These are phyloP conservation scores for Leucophenga maculata DNA, from an alignment of 2,888 invertebrate species.

Conservation along the genomic window DNA sequence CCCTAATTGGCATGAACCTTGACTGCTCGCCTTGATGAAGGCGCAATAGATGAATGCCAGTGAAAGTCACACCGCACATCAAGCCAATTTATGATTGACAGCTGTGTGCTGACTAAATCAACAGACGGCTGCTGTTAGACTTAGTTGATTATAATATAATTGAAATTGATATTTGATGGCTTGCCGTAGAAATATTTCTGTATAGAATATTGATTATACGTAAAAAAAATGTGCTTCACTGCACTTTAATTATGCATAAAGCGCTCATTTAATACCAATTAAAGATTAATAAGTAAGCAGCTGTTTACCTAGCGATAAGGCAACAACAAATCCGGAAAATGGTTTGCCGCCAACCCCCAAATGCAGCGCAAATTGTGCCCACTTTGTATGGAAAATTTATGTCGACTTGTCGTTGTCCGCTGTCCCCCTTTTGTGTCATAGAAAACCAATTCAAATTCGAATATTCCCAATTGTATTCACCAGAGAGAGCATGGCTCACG, in stretches of 20 bases:
- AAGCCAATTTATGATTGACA: slow-evolving; percentile 52
- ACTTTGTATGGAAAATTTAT: background rate
- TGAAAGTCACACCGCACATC: background rate
- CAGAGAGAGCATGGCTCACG: background rate
- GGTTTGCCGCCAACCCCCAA: too few species aligned
- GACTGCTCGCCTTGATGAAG: slow-evolving; percentile 27
- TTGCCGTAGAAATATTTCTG: background rate
- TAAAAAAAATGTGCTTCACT: slow-evolving; percentile 6
- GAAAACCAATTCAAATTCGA: slow-evolving; percentile 24
- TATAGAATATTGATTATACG: background rate
- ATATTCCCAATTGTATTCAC: slow-evolving; percentile 28
- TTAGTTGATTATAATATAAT: slow-evolving; percentile 57
- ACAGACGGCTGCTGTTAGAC: slow-evolving; percentile 44
- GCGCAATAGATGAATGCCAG: background rate
- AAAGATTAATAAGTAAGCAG: slow-evolving; percentile 58
- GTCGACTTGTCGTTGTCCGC: background rate
- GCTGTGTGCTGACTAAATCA: slow-evolving; percentile 22
- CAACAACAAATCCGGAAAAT: background rate
- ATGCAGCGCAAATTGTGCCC: background rate
- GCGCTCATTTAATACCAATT: slow-evolving; percentile 59
- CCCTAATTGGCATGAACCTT: slow-evolving; percentile 65
- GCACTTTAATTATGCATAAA: slow-evolving; percentile 57
- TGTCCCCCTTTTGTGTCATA: background rate
- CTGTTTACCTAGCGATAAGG: slow-evolving; percentile 51
- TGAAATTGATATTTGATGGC: slow-evolving; percentile 58